phyloP scores from a whole-genome alignment of 2,888 invertebrate species.

The Tiliacea citrago region DNA sequence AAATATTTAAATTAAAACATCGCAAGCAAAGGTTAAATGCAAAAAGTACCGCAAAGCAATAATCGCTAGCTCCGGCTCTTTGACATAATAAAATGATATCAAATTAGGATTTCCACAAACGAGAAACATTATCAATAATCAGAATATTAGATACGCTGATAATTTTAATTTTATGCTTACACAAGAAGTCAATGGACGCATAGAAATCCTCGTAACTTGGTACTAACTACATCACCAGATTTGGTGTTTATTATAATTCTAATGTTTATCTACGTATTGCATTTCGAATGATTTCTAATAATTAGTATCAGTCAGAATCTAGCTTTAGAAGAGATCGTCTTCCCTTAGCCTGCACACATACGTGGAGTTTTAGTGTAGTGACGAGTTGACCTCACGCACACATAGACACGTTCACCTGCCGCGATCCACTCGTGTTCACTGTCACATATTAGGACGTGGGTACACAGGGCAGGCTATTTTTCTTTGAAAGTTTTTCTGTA shows the following conservation, averaged over 20 bases:
- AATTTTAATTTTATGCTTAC: conserved; percentile 27
- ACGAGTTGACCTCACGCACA: conserved; percentile 87
- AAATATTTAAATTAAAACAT: background rate
- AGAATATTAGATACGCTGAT: conserved; percentile 13
- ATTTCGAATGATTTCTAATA: conserved; percentile 45
- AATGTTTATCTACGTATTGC: conserved; percentile 27
- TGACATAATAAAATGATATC: conserved; percentile 10
- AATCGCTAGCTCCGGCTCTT: background rate
- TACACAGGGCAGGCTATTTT: conserved; percentile 59
- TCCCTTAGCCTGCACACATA: conserved; percentile 70
- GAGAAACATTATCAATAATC: conserved; percentile 13
- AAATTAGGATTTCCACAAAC: conserved; percentile 14
- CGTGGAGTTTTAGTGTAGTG: conserved; percentile 51
- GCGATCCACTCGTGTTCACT: conserved; percentile 87
- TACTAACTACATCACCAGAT: conserved; percentile 36
- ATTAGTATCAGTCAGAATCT: conserved; percentile 62
- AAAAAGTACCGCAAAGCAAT: conserved; percentile 4
- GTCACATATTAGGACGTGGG: conserved; percentile 78
- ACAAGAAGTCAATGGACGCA: conserved; percentile 17
- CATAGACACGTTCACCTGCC: conserved; percentile 82
- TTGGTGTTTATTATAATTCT: conserved; percentile 42
- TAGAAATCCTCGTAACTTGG: conserved; percentile 18
- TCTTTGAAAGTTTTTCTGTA: background rate
- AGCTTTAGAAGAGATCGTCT: conserved; percentile 71
- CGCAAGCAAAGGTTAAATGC: background rate